Evolutionary conservation across 1,140 invertebrate genomes (phyloP), one percentile per base, ranked within the genome.

Genomic region (Helicoverpa armigera): DNA sequence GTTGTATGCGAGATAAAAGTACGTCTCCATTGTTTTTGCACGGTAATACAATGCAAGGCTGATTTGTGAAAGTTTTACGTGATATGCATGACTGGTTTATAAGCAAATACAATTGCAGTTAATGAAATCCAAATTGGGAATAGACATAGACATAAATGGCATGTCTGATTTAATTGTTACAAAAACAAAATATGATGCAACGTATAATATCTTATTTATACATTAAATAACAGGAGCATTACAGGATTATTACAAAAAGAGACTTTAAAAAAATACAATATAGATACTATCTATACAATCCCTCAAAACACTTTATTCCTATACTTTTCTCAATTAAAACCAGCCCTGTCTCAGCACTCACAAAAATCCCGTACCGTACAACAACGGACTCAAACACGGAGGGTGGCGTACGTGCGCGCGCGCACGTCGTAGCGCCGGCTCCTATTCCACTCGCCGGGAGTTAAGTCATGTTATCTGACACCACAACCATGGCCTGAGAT

Each of bases 401-500:
- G 76, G 72, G 83, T 91, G 91, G 91, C 91, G 85, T 93, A 92
- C 91, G 91, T 93, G 91, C 90, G 80, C 83, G 54, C 78, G 73
- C 87, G 86, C 91, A 93, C 90, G 91, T 92, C 75, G 72, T 84
- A 83, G 81, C 84, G 82, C 83, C 85, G 79, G 83, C 83, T 87
- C 87, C 86, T 82, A 88, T 88, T 86, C 88, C 87, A 83, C 31
- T 12, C 35, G 75, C 43, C 80, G 78, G 80, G 81, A 86, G 76
- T 82, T 82, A 85, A 84, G 83, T 43, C 77, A 78, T 82, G 79
- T 18, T 79, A 79, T 82, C 70, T 73, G 70, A 65, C 75, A 60
- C 31, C 23, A 18, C 60, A 10, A n/a, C 63, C 35, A 67, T 67
- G 63, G 35, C 63, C 67, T 53, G 11, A 69, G 35, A 69, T 50